Evolutionary conservation across 2,888 invertebrate genomes (phyloP).

Genomic region (Noctua fimbriata): DNA sequence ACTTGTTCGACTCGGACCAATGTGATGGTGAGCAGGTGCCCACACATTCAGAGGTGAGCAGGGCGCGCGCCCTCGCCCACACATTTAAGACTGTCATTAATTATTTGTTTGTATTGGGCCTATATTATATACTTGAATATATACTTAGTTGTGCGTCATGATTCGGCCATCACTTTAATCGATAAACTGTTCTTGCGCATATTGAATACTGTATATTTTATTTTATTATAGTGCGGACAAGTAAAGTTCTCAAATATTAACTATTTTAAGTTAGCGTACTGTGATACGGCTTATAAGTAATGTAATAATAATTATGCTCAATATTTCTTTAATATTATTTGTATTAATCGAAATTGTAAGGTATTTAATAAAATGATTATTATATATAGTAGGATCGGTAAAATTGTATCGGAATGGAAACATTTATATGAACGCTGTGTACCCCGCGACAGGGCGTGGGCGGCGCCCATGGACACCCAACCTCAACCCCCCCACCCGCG

Average conservation of each 20-base stretch:
- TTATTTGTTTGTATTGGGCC: slow-evolving; percentile 72
- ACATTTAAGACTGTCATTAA: slow-evolving; percentile 72
- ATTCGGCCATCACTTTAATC: slow-evolving; percentile 40
- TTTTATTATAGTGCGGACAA: slow-evolving; percentile 61
- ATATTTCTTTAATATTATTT: slow-evolving; percentile 79
- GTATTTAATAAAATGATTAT: slow-evolving; percentile 71
- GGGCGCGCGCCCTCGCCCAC: slow-evolving; percentile 45
- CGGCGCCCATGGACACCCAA: not conserved
- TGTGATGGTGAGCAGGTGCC: slow-evolving; percentile 29
- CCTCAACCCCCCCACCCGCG: not conserved
- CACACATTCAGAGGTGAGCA: slow-evolving; percentile 50
- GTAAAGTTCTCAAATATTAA: slow-evolving; percentile 68
- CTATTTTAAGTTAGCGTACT: slow-evolving; percentile 86
- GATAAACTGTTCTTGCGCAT: slow-evolving; percentile 48
- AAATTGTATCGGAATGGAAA: slow-evolving; percentile 54
- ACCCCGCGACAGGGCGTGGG: not conserved
- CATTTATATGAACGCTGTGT: slow-evolving; percentile 48
- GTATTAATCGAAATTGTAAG: slow-evolving; percentile 76
- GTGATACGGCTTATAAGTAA: slow-evolving; percentile 86
- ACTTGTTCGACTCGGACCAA: slow-evolving; percentile 69
- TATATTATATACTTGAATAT: slow-evolving; percentile 62
- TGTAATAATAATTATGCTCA: slow-evolving; percentile 85
- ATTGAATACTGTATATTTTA: slow-evolving; percentile 53
- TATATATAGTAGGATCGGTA: slow-evolving; percentile 57
- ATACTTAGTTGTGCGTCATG: slow-evolving; percentile 56